Conservation (phyloP, 2,113 vertebrate species). For the Strix uralensis region DNA sequence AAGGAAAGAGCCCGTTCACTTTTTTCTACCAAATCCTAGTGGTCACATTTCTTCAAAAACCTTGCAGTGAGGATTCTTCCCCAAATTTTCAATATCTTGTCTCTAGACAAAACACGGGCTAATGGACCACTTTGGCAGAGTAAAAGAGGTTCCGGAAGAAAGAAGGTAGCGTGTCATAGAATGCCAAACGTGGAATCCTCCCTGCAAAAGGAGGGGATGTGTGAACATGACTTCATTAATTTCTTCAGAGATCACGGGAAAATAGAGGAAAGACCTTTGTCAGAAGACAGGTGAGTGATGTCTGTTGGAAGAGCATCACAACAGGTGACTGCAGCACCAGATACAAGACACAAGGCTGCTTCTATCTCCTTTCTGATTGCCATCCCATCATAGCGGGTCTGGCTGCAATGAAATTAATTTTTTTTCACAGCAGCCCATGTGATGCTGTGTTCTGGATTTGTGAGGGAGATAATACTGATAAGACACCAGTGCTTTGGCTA, state of each 20-base stretch:
- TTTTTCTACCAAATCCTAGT: not conserved
- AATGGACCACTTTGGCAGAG: not conserved
- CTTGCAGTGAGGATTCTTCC: not conserved
- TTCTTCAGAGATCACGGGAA: not conserved
- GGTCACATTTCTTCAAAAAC: not conserved
- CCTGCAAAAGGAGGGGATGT: fast-evolving
- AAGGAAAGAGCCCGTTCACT: not conserved
- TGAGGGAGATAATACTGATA: not conserved
- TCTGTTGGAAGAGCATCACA: not conserved
- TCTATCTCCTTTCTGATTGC: not conserved
- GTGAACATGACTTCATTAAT: not conserved
- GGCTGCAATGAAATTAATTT: not conserved
- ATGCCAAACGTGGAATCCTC: not conserved
- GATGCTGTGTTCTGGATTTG: not conserved
- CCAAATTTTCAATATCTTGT: not conserved
- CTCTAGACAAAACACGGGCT: not conserved
- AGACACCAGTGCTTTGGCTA: fast-evolving
- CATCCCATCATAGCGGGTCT: fast-evolving
- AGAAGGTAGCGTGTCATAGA: not conserved
- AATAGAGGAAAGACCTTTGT: not conserved
- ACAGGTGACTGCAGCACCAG: not conserved
- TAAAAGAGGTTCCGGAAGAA: not conserved
- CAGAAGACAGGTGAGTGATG: not conserved
- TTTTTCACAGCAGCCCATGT: fast-evolving
- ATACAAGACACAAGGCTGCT: not conserved